Evolutionary conservation across 2,888 invertebrate species (phyloP), one percentile per base, ranked within the genome.

Genomic region (Escarpia spicata): DNA sequence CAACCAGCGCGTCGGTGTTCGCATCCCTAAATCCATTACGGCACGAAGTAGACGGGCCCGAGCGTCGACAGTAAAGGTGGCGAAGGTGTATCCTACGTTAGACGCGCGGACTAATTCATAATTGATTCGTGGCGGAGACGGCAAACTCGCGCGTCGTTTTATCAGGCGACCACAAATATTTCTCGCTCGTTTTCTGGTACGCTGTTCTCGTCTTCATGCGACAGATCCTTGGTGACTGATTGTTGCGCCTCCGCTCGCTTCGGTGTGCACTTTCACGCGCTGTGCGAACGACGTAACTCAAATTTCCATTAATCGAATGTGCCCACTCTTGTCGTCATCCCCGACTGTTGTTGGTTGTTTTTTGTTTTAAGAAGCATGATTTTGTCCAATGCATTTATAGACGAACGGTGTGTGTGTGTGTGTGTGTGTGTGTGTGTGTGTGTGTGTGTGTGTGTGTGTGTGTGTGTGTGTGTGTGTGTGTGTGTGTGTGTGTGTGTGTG

Each of bases 81-180:
- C n/a, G 75, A 75, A 19, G 75, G 75, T 75, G 75, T 75, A 19
- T 75, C 26, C 75, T 26, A 75, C 75, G 75, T 75, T 75, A 75
- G 75, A 75, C n/a, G 75, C 75, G 6, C 75, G n/a, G 75, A 75
- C 75, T 75, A 75, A 75, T 75, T 75, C 75, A 75, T 75, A 75
- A 75, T 75, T 75, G 75, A 75, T 75, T 75, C 75, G 75, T 26
- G 75, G 26, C 19, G 75, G 75, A 75, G 75, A 75, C 75, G 19
- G 75, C 75, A 26, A 19, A n/a, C 75, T 75, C 75, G 19, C 26
- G 75, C 26, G 75, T 75, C 75, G 75, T 75, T 75, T 75, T 75
- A 75, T 75, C 75, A 75, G 75, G 19, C 75, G 75, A 75, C 75
- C 75, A 75, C 75, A 75, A n/a, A 75, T 75, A 75, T 75, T 26